phyloP scores from a whole-genome alignment of 2,888 invertebrate species.

The Epirrhoe alternata region DNA sequence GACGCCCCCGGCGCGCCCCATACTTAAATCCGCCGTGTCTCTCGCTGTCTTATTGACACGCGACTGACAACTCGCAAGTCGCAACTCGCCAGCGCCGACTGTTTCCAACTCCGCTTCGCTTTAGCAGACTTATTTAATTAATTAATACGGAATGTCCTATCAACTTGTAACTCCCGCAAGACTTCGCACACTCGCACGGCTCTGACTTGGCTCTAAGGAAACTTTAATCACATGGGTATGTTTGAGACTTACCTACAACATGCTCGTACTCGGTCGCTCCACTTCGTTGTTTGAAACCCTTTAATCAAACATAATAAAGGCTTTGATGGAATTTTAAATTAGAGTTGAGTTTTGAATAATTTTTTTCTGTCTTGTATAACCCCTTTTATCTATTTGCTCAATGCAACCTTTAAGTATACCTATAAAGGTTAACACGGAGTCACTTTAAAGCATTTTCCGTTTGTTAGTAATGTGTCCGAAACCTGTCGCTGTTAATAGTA shows the following conservation, averaged over 20 bases:
- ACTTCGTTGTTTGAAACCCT: constrained; percentile 56
- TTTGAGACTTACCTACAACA: constrained; percentile 52
- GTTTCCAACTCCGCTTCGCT: constrained; percentile 72
- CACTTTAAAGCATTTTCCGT: neutral
- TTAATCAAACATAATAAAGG: constrained; percentile 68
- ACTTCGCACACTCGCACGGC: constrained; percentile 70
- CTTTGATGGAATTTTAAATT: constrained; percentile 51
- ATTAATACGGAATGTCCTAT: constrained; percentile 84
- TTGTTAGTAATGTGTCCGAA: neutral
- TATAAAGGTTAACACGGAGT: neutral
- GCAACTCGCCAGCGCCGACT: constrained; percentile 76
- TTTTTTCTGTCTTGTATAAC: constrained; percentile 2
- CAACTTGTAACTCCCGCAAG: constrained; percentile 78
- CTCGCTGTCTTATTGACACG: constrained; percentile 84
- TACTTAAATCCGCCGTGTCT: constrained; percentile 81
- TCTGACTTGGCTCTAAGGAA: constrained; percentile 62
- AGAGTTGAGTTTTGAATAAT: constrained; percentile 21
- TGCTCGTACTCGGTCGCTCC: constrained; percentile 44
- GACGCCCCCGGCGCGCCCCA: constrained; percentile 69
- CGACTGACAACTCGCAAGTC: constrained; percentile 81
- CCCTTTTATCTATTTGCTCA: neutral
- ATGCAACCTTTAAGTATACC: neutral
- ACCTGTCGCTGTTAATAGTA: too few species aligned
- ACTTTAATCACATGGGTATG: constrained; percentile 75
- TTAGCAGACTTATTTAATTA: constrained; percentile 83